phyloP scores from a whole-genome alignment of 1,140 invertebrate genomes.

The Trichomalopsis sarcophagae region DNA sequence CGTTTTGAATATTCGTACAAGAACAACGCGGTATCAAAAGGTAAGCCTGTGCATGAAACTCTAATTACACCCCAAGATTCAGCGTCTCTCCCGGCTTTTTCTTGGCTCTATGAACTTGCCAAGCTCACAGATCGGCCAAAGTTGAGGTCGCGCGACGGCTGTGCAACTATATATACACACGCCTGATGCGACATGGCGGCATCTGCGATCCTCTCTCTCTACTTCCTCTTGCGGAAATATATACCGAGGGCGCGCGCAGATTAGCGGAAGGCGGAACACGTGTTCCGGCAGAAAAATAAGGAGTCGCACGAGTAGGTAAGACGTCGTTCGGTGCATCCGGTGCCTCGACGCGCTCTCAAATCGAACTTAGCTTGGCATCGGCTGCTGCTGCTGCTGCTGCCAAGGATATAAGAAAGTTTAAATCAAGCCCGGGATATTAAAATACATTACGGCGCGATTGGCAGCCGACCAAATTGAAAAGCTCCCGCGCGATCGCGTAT shows the following conservation, averaged over 20 bases:
- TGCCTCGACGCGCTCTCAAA: constrained; percentile 59
- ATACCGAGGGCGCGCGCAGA: constrained; percentile 56
- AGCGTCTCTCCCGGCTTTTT: background rate
- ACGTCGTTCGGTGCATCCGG: constrained; percentile 74
- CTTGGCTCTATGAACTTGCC: background rate
- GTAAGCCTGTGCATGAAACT: no score
- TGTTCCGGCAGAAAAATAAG: constrained; percentile 74
- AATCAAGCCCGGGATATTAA: constrained; percentile 70
- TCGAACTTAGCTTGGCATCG: constrained; percentile 55
- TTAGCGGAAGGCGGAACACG: constrained; percentile 73
- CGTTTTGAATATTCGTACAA: no score
- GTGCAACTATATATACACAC: constrained; percentile 52
- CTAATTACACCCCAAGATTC: background rate
- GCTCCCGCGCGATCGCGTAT: constrained; percentile 5
- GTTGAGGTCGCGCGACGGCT: constrained; percentile 57
- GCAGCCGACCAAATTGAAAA: constrained; percentile 72
- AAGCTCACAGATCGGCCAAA: constrained; percentile 1
- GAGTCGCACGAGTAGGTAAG: constrained; percentile 70
- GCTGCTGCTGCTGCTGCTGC: background rate
- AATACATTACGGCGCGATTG: constrained; percentile 60
- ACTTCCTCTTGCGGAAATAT: background rate
- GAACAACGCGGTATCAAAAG: no score
- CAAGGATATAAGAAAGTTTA: constrained; percentile 53
- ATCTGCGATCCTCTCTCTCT: constrained; percentile 61
- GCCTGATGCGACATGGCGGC: constrained; percentile 54